Percentiles rank a stretch among this genome's conserved stretches.
Conservation (phyloP, 2,888 invertebrate genomes). For the Agrilus biguttatus region DNA sequence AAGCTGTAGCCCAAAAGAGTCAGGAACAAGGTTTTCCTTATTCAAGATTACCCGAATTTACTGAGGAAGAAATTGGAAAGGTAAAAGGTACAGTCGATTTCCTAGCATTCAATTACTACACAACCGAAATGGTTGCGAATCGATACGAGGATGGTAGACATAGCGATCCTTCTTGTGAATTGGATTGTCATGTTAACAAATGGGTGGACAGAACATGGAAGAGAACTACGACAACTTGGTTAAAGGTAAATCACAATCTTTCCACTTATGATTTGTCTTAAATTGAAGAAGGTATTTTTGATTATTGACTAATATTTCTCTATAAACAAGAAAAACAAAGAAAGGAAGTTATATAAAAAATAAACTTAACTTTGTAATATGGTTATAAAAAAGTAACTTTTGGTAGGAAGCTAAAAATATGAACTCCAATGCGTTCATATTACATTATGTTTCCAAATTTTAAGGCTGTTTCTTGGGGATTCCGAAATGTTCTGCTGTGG, state of each 20-base stretch:
- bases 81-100: slow-evolving; percentile 52
- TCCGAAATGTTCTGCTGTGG: slow-evolving; percentile 48
- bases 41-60: slow-evolving; percentile 48
- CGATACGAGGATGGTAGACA: slow-evolving; percentile 3
- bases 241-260: no score
- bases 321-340: no score
- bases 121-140: slow-evolving; percentile 19
- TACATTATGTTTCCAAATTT: no score
- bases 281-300: not conserved
- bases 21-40: slow-evolving; percentile 38
- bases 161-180: slow-evolving; percentile 39
- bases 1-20: slow-evolving; percentile 39
- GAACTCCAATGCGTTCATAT: no score
- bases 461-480: slow-evolving; percentile 38
- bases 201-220: slow-evolving; percentile 46
- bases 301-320: no score
- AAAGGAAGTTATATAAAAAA: no score
- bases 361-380: no score
- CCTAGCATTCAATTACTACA: slow-evolving; percentile 62
- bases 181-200: slow-evolving; percentile 44
- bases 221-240: not conserved
- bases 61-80: slow-evolving; percentile 38
- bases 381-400: no score
- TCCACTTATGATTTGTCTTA: no score
- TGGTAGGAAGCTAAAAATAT: no score